A percentile compares a stretch with the other conserved stretches of the same genome.
Evolutionary conservation across 2,797 vertebrate species (phyloP).

Genomic region (Anabacerthia variegaticeps): DNA sequence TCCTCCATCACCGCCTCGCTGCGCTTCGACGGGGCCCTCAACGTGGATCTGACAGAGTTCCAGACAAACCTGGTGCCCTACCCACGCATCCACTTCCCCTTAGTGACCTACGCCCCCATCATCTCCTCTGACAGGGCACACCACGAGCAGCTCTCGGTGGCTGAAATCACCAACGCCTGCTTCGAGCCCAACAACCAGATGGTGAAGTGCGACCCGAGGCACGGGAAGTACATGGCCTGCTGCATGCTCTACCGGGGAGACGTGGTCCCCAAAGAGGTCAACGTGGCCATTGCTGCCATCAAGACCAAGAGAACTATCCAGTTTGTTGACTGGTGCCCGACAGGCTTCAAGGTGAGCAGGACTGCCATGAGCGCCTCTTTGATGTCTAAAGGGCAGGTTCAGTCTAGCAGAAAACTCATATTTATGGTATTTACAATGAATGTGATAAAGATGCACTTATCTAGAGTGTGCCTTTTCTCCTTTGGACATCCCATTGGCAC

Average conservation of each 20-base stretch:
- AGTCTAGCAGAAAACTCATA: not conserved
- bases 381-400: not conserved
- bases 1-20: slow-evolving; percentile 81
- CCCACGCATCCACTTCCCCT: slow-evolving; percentile 79
- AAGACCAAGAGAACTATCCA: slow-evolving; percentile 88
- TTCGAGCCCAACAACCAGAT: slow-evolving; percentile 81
- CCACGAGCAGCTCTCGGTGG: slow-evolving; percentile 76
- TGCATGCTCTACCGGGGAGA: slow-evolving; percentile 91
- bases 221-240: slow-evolving; percentile 86
- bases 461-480: not conserved
- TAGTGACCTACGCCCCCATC: slow-evolving; percentile 79
- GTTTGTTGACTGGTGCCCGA: slow-evolving; percentile 84
- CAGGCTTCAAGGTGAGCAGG: slow-evolving; percentile 42
- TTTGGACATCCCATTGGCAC: not conserved
- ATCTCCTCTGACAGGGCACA: slow-evolving; percentile 76
- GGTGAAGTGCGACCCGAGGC: slow-evolving; percentile 80
- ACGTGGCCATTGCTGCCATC: slow-evolving; percentile 87
- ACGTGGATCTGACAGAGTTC: slow-evolving; percentile 80
- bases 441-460: fast-evolving
- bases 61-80: slow-evolving; percentile 83
- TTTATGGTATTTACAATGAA: not conserved
- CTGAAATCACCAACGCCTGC: slow-evolving; percentile 66
- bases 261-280: slow-evolving; percentile 91
- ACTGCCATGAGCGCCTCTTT: not conserved
- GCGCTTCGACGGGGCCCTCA: slow-evolving; percentile 77